Evolutionary conservation across 2,888 invertebrate genomes (phyloP), one percentile per base, ranked within the genome.

Genomic region (Cataglyphis rosenhaueri): DNA sequence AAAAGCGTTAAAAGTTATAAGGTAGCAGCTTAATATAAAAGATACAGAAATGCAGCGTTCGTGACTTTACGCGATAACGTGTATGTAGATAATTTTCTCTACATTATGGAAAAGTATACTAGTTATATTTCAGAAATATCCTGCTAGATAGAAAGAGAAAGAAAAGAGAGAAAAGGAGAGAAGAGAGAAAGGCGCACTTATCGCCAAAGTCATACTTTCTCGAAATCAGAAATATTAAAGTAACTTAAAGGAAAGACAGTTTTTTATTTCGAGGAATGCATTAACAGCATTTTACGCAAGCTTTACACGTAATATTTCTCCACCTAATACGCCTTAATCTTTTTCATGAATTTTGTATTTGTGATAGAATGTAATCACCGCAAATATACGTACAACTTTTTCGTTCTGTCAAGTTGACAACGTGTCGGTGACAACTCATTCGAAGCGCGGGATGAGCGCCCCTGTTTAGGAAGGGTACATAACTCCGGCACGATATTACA

Each of bases 381-480:
- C 61, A 18, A 61, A 59, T 32, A 6, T 5, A 18, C 18, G 48
- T 8, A 8, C 48, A n/a, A n/a, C 48, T 52, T 52, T 52, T n/a
- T 52, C n/a, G 3, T 3, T 8, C n/a, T n/a, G 48, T n/a, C 32
- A 21, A 18, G 8, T 48, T 57, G 48, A 35, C 52, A 35, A 75
- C 15, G 10, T 35, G 41, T 9, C 25, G 25, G 6, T 32, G 61
- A 52, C 68, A 10, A 35, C 15, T 74, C 41, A 10, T 68, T 62
- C 21, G 9, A 71, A 41, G 9, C 25, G 41, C 10, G 38, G 78
- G 87, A 88, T 92, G 92, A 92, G 90, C 89, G 87, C 90, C 92
- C 38, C 90, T 91, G 85, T n/a, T 48, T 48, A 82, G 71, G 88
- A 90, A 86, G 92, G 92, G 91, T 92, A 90, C 88, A 89, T 90